A percentile compares a stretch with the other conserved stretches of the same genome.
Evolutionary conservation across 2,113 vertebrate genomes (phyloP).

Genomic region (Monopterus albus): DNA sequence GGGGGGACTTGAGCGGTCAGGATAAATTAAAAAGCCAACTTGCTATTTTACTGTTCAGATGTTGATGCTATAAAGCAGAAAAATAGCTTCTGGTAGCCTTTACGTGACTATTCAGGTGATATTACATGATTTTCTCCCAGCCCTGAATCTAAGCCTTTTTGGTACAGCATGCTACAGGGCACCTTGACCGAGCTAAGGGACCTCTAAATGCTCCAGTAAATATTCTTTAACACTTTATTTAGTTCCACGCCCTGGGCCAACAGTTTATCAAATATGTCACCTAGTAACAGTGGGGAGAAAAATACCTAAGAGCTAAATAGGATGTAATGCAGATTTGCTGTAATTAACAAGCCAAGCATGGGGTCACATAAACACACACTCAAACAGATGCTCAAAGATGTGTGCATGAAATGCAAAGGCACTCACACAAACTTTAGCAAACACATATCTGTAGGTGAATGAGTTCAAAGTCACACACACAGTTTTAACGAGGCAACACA

Average conservation of each 20-base stretch:
- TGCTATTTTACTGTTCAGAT: constrained; percentile 71
- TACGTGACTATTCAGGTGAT: constrained; percentile 58
- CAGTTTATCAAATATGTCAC: constrained; percentile 74
- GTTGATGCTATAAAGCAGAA: constrained; percentile 68
- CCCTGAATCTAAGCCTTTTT: constrained; percentile 69
- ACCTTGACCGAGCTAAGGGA: constrained; percentile 74
- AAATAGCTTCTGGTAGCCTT: constrained; percentile 58
- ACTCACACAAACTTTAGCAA: constrained; percentile 9
- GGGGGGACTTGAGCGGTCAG: constrained; percentile 41
- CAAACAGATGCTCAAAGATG: constrained; percentile 10
- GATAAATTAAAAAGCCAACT: constrained; percentile 74
- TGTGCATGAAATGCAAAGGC: not conserved
- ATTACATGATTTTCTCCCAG: constrained; percentile 75
- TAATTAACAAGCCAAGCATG: constrained; percentile 73
- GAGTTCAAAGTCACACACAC: constrained; percentile 34
- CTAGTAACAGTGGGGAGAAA: constrained; percentile 50
- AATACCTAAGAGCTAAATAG: constrained; percentile 51
- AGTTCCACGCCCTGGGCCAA: constrained; percentile 81
- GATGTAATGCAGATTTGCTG: constrained; percentile 78
- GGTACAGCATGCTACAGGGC: constrained; percentile 71
- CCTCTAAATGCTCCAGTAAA: constrained; percentile 81
- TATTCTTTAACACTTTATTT: constrained; percentile 82
- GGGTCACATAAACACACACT: constrained; percentile 37
- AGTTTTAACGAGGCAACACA: constrained; percentile 27
- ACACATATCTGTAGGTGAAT: constrained; percentile 34